These are phyloP conservation scores for Scolopax mira DNA, from an alignment of 2,113 vertebrate genomes.

Conservation along the genomic window DNA sequence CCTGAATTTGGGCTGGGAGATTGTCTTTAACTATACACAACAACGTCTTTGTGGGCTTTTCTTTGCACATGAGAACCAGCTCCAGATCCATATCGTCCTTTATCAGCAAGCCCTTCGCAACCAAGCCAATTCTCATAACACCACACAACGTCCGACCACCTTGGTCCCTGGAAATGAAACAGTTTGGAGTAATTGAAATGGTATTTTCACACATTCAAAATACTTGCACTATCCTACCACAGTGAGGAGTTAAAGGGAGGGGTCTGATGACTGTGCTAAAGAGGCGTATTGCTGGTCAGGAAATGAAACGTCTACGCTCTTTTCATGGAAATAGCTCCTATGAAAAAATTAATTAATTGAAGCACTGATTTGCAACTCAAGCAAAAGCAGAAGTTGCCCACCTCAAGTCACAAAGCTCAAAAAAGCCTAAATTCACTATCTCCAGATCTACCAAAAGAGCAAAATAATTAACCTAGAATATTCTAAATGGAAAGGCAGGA, in stretches of 20 bases:
- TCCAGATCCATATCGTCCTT: slow-evolving; percentile 98
- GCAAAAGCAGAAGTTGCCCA: neutral
- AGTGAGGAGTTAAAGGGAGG: neutral
- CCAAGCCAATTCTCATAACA: slow-evolving; percentile 96
- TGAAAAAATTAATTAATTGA: neutral
- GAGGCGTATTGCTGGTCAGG: neutral
- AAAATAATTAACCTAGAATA: neutral
- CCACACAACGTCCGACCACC: slow-evolving; percentile 90
- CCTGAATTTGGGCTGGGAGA: slow-evolving; percentile 93
- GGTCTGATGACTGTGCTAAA: neutral
- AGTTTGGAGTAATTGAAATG: slow-evolving; percentile 26
- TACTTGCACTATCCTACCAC: neutral
- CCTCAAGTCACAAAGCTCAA: neutral
- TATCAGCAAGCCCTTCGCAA: slow-evolving; percentile 97
- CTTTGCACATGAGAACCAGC: slow-evolving; percentile 97
- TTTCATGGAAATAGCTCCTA: neutral
- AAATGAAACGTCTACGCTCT: neutral
- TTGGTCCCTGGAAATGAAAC: slow-evolving; percentile 81
- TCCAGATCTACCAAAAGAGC: neutral
- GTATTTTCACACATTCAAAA: neutral
- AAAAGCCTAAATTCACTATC: neutral
- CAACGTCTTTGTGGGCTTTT: slow-evolving; percentile 93
- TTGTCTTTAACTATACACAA: slow-evolving; percentile 90
- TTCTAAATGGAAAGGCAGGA: neutral
- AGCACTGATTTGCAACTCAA: neutral